phyloP scores from a whole-genome alignment of 1,140 invertebrate genomes.

The Saccostrea glomerata region DNA sequence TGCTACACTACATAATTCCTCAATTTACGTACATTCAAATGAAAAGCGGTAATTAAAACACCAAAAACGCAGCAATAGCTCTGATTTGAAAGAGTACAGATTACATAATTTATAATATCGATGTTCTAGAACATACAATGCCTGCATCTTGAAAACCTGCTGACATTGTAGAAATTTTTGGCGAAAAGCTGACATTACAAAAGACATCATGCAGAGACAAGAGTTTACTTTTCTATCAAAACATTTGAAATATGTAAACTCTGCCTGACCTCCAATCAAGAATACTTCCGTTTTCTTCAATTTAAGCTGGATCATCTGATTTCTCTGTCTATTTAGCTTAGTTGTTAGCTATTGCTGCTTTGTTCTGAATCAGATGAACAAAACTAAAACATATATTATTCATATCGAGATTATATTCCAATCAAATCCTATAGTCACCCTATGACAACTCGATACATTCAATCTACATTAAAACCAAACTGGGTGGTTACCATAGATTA shows the following conservation, averaged over 20 bases:
- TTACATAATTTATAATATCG: background rate
- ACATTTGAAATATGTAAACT: constrained; percentile 37
- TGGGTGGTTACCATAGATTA: background rate
- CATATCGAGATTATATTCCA: background rate
- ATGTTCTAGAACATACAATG: constrained; percentile 18
- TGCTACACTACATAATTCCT: background rate
- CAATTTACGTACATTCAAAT: background rate
- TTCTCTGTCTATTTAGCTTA: background rate
- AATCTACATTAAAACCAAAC: background rate
- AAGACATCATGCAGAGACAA: constrained; percentile 19
- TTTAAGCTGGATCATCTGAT: constrained; percentile 27
- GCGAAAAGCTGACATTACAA: constrained; percentile 28
- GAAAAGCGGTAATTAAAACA: constrained; percentile 20
- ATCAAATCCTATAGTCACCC: background rate
- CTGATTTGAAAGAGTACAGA: background rate
- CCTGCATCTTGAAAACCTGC: background rate
- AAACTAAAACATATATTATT: background rate
- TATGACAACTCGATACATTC: background rate
- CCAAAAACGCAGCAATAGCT: background rate
- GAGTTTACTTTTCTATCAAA: background rate
- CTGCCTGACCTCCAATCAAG: constrained; percentile 3
- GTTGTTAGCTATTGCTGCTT: background rate
- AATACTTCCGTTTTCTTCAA: constrained; percentile 26
- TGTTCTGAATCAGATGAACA: background rate
- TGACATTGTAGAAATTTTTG: background rate